phyloP scores from a whole-genome alignment of 1,140 invertebrate species.

The Bombus balteatus region DNA sequence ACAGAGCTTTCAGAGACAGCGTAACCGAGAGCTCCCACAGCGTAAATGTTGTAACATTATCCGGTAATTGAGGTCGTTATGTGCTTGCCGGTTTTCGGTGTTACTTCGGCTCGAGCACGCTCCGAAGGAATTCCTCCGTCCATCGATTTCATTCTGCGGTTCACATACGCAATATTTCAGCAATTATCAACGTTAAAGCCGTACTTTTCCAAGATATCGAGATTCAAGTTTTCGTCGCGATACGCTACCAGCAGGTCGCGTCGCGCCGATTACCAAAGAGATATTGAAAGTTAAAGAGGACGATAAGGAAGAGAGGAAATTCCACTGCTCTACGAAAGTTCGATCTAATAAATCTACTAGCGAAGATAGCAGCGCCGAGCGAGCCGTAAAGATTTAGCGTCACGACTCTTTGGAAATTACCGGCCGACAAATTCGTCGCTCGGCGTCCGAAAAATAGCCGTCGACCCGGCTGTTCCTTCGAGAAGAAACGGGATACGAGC shows the following conservation, averaged over 20 bases:
- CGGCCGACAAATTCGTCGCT: neutral
- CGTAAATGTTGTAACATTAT: slow-evolving; percentile 15
- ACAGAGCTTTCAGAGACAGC: slow-evolving; percentile 35
- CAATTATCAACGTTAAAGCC: neutral
- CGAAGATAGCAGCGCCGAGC: neutral
- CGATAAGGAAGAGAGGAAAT: neutral
- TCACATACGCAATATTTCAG: neutral
- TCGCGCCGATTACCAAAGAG: neutral
- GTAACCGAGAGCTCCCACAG: neutral
- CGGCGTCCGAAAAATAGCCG: neutral
- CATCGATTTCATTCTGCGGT: neutral
- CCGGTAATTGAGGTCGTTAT: slow-evolving; percentile 14
- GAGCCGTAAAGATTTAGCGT: slow-evolving; percentile 5
- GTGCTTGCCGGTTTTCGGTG: neutral
- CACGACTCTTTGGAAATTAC: neutral
- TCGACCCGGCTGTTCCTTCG: neutral
- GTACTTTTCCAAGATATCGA: too few species aligned
- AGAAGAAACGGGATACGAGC: neutral
- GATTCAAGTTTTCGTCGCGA: neutral
- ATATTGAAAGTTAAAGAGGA: neutral
- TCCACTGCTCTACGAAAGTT: neutral
- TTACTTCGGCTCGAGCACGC: neutral
- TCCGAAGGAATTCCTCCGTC: neutral
- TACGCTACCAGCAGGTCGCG: too few species aligned
- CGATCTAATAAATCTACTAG: neutral